Base-by-base conservation (phyloP, 2,888 invertebrate species). In the Lordiphosa andalusiaca region DNA sequence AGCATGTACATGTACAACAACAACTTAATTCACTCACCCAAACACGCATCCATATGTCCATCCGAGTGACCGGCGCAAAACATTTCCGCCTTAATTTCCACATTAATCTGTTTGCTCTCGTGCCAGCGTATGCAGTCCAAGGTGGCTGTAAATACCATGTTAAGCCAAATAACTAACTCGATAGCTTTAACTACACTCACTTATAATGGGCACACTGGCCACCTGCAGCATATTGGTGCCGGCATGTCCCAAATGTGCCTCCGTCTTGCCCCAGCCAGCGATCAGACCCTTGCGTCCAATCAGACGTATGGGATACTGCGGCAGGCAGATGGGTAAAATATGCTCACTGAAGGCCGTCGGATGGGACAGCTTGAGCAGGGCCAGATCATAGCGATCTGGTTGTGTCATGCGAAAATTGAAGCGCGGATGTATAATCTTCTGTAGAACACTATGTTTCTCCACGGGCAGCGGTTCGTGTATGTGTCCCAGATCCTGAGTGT, bases 211-310 rank as follows among this genome's bases (percentile, higher is more conserved):
- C 40, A 96, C 95, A 33, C 92, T 92, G 0, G 95, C 95, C 61
- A 95, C 95, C 78, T 95, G 92, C 63, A 96, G 90, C 67, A 95
- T 90, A 82, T 95, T 95, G 0, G 96, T 96, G 6, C 96, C 96
- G 10, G 94, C 94, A 67, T 95, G 94, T 0, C 93, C 93, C 59
- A 91, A 91, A 40, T 92, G 92, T 0, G 93, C 91, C 66, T 94
- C 94, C 0, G 95, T 94, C 88, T 95, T 95, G 1, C 95, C 95
- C 95, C 95, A 96, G 0, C 95, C 95, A 0, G 95, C 95, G 0
- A 95, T 95, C 0, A 93, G 90, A 0, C 92, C 94, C 56, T 91
- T 91, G 58, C 91, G 90, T 0, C 93, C 93, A 41, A 90, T 88
- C 46, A 91, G 71, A 16, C 88, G 84, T 35, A 91, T 87, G 12